A percentile compares a stretch with the other conserved stretches of the same genome.
These are phyloP conservation scores for Lochmaea crataegi DNA, from an alignment of 2,888 invertebrate species.

Conservation along the genomic window DNA sequence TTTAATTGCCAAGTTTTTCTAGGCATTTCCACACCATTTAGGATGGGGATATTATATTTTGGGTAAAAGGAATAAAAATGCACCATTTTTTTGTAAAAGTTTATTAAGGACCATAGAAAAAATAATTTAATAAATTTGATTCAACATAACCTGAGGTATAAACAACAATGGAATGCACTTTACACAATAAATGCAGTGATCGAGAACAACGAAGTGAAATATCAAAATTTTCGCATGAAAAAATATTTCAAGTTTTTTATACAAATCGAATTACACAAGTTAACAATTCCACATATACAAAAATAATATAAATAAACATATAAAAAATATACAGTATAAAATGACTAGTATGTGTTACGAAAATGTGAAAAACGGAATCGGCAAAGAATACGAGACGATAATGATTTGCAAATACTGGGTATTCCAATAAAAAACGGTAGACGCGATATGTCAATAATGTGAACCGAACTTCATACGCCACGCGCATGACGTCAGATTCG, in stretches of 20 bases:
- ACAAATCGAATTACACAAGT: conserved; percentile 2
- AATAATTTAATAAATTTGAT: conserved; percentile 42
- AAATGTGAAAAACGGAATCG: not conserved
- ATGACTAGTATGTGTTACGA: conserved; percentile 21
- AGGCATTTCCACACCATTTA: too few species aligned
- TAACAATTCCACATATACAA: not conserved
- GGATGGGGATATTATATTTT: not conserved
- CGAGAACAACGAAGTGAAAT: conserved; percentile 19
- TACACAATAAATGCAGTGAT: conserved; percentile 39
- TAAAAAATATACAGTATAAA: conserved; percentile 26
- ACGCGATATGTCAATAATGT: too few species aligned
- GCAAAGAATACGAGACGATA: not conserved
- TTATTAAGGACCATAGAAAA: conserved; percentile 39
- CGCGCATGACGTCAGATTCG: too few species aligned
- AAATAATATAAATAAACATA: conserved; percentile 24
- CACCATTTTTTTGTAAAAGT: conserved; percentile 18
- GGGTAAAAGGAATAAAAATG: not conserved
- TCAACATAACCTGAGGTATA: conserved; percentile 36
- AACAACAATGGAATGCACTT: conserved; percentile 42
- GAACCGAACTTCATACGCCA: too few species aligned
- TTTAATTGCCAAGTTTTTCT: too few species aligned
- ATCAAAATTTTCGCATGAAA: conserved; percentile 29
- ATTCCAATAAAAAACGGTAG: not conserved
- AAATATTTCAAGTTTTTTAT: conserved; percentile 24
- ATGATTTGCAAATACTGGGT: conserved; percentile 6